Base-by-base conservation (phyloP, 2,113 vertebrate genomes). In the Rhagologus leucostigma region DNA sequence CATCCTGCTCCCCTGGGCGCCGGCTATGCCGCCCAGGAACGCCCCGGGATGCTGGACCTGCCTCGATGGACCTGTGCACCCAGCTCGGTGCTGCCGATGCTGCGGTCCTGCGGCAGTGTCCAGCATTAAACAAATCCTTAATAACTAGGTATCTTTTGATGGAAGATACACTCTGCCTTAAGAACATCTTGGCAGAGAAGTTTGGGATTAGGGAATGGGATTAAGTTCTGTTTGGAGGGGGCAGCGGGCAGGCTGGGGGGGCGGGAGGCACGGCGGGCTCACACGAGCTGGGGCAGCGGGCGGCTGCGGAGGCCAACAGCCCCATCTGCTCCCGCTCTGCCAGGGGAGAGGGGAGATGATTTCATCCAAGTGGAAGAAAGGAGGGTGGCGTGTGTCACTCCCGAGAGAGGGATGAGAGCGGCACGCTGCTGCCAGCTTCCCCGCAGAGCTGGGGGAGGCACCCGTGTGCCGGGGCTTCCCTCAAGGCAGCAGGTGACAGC, bases 291-390 rank as follows among this genome's bases (percentile, higher is more conserved):
- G 41, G 52, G 67, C 68, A n/a, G 56, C 32, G 44, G 84, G 77
- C 2, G 53, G 44, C 86, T 63, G 78, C 3, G 1, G 71, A 26
- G 75, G 52, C 79, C 35, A 11, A 22, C 17, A 68, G 84, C 73
- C 73, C 90, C 92, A 94, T 93, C 92, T 96, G 94, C 87, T 95
- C 87, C 80, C 3, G 5, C 68, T 69, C 73, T 19, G 77, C 59
- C 10, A 6, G 41, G 41, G 84, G 49, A 93, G 6, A 26, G 1
- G 27, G 20, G 80, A 82, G 26, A 79, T 7, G 57, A 69, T 69
- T 87, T 52, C 95, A 95, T 65, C 84, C 87, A 6, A 89, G 80
- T 4, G 71, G 71, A 90, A 95, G 63, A 90, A 85, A 75, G 39
- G 59, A 46, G 63, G 59, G 63, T 60, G 80, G 84, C 37, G 49